A percentile compares a stretch with the other conserved stretches of the same genome.
These are phyloP conservation scores for Crioceris asparagi DNA, from an alignment of 2,888 invertebrate genomes.

Conservation along the genomic window DNA sequence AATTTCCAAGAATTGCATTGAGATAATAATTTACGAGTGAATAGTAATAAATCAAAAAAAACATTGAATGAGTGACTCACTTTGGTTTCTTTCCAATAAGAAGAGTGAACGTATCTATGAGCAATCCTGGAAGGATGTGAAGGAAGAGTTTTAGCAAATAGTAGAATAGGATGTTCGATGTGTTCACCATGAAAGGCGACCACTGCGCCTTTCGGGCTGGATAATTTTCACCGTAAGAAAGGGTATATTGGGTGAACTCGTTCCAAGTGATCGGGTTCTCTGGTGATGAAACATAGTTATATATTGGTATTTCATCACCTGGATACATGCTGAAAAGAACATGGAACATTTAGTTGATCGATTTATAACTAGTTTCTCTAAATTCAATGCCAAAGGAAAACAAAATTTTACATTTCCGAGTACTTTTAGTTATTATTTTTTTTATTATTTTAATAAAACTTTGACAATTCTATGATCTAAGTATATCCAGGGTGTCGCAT, in stretches of 20 bases:
- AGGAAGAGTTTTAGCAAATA: slow-evolving; percentile 42
- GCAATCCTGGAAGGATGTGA: slow-evolving; percentile 52
- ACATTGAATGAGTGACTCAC: no score
- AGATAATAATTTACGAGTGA: no score
- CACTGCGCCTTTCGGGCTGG: slow-evolving; percentile 47
- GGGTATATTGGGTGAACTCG: slow-evolving; percentile 46
- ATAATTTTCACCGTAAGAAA: slow-evolving; percentile 41
- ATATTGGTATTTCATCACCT: slow-evolving; percentile 43
- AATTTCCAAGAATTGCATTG: not conserved
- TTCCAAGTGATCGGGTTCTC: slow-evolving; percentile 75
- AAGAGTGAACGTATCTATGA: slow-evolving; percentile 44
- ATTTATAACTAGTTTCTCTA: no score
- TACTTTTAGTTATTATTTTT: no score
- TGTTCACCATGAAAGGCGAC: slow-evolving; percentile 28
- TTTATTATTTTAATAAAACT: no score
- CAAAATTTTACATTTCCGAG: no score
- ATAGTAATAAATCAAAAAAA: no score
- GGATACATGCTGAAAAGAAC: no score
- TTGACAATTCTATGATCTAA: no score
- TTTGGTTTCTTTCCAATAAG: slow-evolving; percentile 37
- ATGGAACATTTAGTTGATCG: no score
- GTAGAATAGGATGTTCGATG: slow-evolving; percentile 32
- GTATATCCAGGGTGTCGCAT: no score
- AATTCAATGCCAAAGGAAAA: no score
- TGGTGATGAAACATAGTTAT: slow-evolving; percentile 76